phyloP scores from a whole-genome alignment of 2,113 vertebrate genomes.

The Lophotis ruficrista region DNA sequence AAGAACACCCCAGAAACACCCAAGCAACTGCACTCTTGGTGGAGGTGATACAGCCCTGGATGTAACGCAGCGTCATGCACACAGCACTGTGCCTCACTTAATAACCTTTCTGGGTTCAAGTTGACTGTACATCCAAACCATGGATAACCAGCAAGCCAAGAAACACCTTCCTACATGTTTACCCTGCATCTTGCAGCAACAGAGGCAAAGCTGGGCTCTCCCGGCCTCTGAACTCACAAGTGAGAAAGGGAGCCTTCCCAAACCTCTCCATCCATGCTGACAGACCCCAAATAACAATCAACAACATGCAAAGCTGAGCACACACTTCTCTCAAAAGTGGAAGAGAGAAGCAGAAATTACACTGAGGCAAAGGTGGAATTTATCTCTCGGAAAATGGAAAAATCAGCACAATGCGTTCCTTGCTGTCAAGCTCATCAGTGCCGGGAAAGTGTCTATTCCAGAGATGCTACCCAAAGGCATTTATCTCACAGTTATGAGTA shows the following conservation, averaged over 20 bases:
- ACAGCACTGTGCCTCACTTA: background rate
- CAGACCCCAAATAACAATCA: background rate
- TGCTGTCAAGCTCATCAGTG: constrained; percentile 14
- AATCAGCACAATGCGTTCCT: background rate
- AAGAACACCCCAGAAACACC: background rate
- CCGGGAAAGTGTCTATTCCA: background rate
- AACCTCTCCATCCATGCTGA: background rate
- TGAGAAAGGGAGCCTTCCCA: background rate
- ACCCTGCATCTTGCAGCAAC: background rate
- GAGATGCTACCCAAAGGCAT: background rate
- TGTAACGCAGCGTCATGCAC: background rate
- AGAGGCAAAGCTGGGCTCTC: background rate
- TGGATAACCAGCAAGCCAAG: background rate
- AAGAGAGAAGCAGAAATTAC: background rate
- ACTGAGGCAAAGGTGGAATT: background rate
- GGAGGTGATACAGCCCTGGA: background rate
- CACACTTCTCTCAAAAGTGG: background rate
- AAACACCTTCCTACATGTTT: background rate
- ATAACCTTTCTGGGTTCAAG: background rate
- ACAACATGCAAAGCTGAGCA: background rate
- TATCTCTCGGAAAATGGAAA: background rate
- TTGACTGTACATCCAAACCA: background rate
- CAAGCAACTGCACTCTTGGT: background rate
- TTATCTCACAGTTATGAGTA: background rate
- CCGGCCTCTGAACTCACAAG: background rate